phyloP scores from a whole-genome alignment of 2,113 vertebrate genomes.

The Pygoscelis antarcticus region DNA sequence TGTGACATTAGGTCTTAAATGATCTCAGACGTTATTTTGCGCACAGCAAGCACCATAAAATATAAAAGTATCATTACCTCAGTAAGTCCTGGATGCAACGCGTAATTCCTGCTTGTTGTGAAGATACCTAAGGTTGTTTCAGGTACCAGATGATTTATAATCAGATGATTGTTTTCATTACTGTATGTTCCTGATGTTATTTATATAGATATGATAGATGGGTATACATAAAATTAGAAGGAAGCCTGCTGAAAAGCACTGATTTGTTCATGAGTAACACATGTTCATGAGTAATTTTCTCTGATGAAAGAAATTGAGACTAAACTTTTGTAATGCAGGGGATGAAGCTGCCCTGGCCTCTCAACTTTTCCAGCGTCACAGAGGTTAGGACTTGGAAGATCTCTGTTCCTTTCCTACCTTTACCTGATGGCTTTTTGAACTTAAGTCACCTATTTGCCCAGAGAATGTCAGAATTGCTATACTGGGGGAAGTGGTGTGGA shows the following conservation, averaged over 20 bases:
- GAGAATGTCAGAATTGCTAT: not conserved
- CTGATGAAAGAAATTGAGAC: not conserved
- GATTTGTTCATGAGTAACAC: not conserved
- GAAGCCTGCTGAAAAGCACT: not conserved
- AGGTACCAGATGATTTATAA: not conserved
- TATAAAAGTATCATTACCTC: not conserved
- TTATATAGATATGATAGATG: not conserved
- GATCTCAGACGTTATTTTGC: not conserved
- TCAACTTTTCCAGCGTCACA: not conserved
- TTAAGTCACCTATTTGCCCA: not conserved
- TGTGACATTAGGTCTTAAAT: not conserved
- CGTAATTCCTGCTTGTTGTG: not conserved
- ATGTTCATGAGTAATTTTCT: not conserved
- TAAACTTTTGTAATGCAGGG: not conserved
- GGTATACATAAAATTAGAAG: not conserved
- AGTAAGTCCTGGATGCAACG: not conserved
- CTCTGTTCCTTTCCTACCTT: not conserved
- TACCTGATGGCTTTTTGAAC: not conserved
- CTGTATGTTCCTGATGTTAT: not conserved
- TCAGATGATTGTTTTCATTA: not conserved
- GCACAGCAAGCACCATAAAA: not conserved
- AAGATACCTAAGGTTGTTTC: not conserved
- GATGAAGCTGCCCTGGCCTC: not conserved
- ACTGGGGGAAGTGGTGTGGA: fast-evolving
- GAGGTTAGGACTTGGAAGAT: not conserved